Conservation (phyloP, 2,797 vertebrate genomes). For the Macrochelys suwanniensis region DNA sequence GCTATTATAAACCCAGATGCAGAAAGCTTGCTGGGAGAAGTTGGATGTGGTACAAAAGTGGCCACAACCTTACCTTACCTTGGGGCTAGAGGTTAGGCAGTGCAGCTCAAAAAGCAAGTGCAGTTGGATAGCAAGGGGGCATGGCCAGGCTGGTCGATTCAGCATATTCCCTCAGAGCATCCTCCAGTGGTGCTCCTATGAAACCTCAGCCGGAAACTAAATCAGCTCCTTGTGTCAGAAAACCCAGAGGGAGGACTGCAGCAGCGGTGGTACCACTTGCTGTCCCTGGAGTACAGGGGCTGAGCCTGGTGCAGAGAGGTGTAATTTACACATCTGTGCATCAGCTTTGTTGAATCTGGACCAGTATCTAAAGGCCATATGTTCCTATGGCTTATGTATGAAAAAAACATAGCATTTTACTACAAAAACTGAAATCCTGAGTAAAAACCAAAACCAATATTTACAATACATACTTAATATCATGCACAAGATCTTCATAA, state of each 20-base stretch:
- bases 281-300: neutral
- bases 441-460: neutral
- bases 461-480: conserved; percentile 8
- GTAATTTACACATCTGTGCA: neutral
- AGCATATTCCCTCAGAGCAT: neutral
- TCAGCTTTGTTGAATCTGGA: neutral
- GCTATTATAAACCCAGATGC: neutral
- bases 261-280: neutral
- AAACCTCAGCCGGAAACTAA: neutral
- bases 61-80: neutral
- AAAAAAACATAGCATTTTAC: neutral
- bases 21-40: neutral
- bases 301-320: neutral
- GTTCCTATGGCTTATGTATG: neutral
- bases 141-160: neutral
- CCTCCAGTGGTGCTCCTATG: neutral
- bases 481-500: neutral
- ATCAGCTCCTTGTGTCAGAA: neutral
- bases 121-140: neutral
- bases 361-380: neutral
- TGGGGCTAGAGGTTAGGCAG: neutral
- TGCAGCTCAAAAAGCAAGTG: neutral
- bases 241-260: neutral
- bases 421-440: neutral
- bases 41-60: neutral